Evolutionary conservation across 2,113 vertebrate species (phyloP).

Genomic region (Lipophrys pholis): DNA sequence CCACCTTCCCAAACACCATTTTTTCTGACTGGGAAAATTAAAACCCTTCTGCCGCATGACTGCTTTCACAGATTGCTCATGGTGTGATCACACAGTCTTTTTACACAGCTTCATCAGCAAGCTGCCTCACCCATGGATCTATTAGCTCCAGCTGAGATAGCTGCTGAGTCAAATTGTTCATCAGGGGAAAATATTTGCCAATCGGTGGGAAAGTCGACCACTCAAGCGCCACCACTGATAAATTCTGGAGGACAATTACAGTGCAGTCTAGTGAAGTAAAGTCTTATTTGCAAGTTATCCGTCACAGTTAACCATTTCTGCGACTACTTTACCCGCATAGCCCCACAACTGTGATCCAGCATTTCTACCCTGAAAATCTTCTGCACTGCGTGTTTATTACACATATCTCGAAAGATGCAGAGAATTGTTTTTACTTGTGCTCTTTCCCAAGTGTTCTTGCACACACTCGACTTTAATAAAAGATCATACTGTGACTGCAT

Average conservation of each 20-base stretch:
- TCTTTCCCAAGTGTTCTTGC: too few species aligned
- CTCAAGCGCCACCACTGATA: too few species aligned
- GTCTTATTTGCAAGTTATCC: neutral
- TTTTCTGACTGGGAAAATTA: neutral
- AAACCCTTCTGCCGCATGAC: neutral
- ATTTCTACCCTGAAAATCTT: too few species aligned
- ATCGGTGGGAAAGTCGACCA: neutral
- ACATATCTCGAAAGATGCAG: too few species aligned
- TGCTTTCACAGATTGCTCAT: neutral
- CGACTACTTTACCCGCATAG: too few species aligned
- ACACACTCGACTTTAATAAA: neutral
- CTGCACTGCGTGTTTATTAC: too few species aligned
- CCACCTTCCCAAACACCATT: neutral
- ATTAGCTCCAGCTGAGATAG: neutral
- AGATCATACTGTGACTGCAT: neutral
- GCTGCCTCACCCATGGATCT: neutral
- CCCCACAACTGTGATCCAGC: too few species aligned
- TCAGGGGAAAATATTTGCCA: neutral
- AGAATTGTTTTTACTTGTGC: too few species aligned
- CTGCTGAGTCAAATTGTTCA: slow-evolving; percentile 6
- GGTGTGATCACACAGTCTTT: slow-evolving; percentile 16
- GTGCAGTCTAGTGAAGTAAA: neutral
- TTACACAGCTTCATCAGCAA: slow-evolving; percentile 10
- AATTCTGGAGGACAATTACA: too few species aligned
- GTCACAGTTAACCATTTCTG: neutral